phyloP scores from a whole-genome alignment of 2,113 vertebrate genomes.

The Tyto alba region DNA sequence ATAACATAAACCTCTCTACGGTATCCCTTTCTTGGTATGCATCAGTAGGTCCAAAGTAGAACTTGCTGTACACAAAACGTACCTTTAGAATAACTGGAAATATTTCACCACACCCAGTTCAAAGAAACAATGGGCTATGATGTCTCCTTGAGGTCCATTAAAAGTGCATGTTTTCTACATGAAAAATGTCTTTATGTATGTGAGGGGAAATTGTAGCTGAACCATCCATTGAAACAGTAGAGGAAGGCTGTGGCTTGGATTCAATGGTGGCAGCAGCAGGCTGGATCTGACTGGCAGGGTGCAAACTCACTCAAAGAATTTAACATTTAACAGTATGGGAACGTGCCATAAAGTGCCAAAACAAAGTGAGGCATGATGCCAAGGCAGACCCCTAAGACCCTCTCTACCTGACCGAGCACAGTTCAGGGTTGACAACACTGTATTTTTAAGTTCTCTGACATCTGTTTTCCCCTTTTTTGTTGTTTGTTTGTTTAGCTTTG shows the following conservation, averaged over 20 bases:
- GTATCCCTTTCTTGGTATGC: not conserved
- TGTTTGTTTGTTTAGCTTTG: too few relatives aligned
- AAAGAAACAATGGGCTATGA: not conserved
- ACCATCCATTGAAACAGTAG: not conserved
- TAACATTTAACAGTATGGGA: not conserved
- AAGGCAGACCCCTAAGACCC: not conserved
- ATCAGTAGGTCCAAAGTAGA: not conserved
- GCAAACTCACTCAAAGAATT: not conserved
- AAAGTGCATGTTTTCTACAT: not conserved
- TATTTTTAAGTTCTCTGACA: not conserved
- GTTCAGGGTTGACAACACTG: not conserved
- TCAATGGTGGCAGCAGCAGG: not conserved
- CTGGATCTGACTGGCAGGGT: not conserved
- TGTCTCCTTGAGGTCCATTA: not conserved
- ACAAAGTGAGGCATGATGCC: not conserved
- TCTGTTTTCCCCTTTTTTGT: not conserved
- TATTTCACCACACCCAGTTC: not conserved
- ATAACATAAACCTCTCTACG: not conserved
- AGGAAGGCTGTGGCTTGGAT: not conserved
- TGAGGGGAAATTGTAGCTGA: not conserved
- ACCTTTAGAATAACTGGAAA: not conserved
- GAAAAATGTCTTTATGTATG: not conserved
- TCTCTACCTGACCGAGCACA: not conserved
- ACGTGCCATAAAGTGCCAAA: not conserved
- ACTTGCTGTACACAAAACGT: not conserved